Base-by-base conservation (phyloP, 1,140 invertebrate genomes). In the Trachymyrmex cornetzi region DNA sequence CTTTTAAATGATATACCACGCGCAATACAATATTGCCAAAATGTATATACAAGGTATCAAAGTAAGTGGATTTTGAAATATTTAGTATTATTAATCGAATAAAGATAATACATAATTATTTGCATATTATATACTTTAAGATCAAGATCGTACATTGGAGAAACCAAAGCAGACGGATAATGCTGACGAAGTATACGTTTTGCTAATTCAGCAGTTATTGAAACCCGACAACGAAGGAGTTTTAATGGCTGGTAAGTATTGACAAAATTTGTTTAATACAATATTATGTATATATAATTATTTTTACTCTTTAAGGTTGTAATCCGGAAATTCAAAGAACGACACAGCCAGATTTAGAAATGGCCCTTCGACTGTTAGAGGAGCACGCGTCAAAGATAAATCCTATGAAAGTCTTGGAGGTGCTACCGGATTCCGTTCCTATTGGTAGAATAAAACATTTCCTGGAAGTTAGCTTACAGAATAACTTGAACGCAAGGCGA, bases 1-100 rank as follows among this genome's bases (percentile, higher is more conserved):
- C 97, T 96, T 91, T 97, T 97, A 81, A 97, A 98, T 64, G 97
- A 99, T 95, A 96, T 97, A 24, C 92, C 96, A 0, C 97, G 97
- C 92, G 99, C 99, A 0, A 97, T 98, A 91, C 95, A 97, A 77
- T 99, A 99, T 95, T 99, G 99, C 93, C 96, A 97, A 90, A 97
- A 96, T 93, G 97, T 97, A 75, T 97, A 96, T 77, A 79, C 90
- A 6, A 93, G 71, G 79, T 94, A 92, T 84, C 90, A 94, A 81
- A 93, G 95, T 95, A 86, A 90, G 92, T 93, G 66, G 61, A 48
- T 50, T 11, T 19, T 66, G 22, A 79, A 66, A 53, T 66, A 57
- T 22, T 57, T 48, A 34, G 24, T 63, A 57, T 48, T 27, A 16
- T 50, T 27, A 77, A 66, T 50, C 57, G 24, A 27, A 55, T 50